Evolutionary conservation across 2,113 vertebrate species (phyloP).

Genomic region (Brachyistius frenatus): DNA sequence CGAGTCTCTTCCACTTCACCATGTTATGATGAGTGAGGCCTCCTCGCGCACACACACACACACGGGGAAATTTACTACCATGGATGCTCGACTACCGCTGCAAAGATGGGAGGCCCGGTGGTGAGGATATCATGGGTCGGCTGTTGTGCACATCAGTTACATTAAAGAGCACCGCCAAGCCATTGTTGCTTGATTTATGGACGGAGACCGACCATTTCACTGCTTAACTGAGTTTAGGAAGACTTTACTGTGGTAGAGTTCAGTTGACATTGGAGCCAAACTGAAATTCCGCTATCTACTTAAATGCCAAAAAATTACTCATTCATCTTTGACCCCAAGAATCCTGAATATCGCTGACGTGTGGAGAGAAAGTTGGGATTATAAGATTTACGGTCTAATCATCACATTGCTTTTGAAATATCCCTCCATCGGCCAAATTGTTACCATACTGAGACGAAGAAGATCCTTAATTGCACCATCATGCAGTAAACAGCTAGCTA

Average conservation of each 20-base stretch:
- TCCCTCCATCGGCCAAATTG: constrained; percentile 10
- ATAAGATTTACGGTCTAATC: background rate
- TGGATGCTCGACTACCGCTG: constrained; percentile 3
- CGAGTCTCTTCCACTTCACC: constrained; percentile 25
- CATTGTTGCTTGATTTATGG: constrained; percentile 22
- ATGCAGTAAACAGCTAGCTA: too few relatives aligned
- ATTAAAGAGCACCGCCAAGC: background rate
- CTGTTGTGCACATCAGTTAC: background rate
- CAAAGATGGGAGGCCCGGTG: constrained; percentile 2
- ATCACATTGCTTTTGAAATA: background rate
- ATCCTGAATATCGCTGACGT: constrained; percentile 6
- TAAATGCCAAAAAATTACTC: constrained; percentile 2
- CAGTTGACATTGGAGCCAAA: background rate
- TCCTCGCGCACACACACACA: constrained; percentile 5
- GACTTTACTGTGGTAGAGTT: constrained; percentile 6
- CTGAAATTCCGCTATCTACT: constrained; percentile 18
- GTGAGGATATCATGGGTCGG: constrained; percentile 47
- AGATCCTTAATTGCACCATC: too few relatives aligned
- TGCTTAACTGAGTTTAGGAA: background rate
- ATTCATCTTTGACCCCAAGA: constrained; percentile 12
- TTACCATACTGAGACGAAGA: too few relatives aligned
- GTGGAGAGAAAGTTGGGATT: background rate
- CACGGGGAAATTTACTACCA: background rate
- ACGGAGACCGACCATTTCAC: constrained; percentile 18
- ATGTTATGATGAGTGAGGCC: constrained; percentile 5